A percentile compares a stretch with the other conserved stretches of the same genome.
These are phyloP conservation scores for Champsocephalus gunnari DNA, from an alignment of 2,797 vertebrate genomes.

Conservation along the genomic window DNA sequence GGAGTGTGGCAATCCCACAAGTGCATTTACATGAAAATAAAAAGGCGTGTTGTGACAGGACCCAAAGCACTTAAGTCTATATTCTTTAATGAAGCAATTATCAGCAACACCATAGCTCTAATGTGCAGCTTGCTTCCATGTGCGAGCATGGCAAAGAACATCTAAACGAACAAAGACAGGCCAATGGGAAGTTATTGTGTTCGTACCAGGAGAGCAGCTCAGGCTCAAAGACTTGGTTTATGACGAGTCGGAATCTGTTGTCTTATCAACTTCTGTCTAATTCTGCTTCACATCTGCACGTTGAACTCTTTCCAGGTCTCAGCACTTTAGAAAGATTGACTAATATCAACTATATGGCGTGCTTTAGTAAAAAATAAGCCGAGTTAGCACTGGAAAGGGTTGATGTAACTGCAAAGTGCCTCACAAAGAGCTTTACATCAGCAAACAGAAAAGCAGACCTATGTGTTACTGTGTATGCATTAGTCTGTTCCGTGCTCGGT, in stretches of 20 bases:
- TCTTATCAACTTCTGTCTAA: slow-evolving; percentile 12
- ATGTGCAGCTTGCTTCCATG: slow-evolving; percentile 10
- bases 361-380: slow-evolving; percentile 31
- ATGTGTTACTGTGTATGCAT: slow-evolving; percentile 33
- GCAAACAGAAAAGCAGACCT: slow-evolving; percentile 32
- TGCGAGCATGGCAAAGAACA: slow-evolving; percentile 11
- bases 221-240: slow-evolving; percentile 39
- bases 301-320: slow-evolving; percentile 8
- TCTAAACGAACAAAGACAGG: slow-evolving; percentile 25
- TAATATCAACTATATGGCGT: slow-evolving; percentile 15
- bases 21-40: slow-evolving; percentile 26
- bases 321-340: slow-evolving; percentile 17
- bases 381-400: slow-evolving; percentile 7
- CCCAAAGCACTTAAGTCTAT: not conserved
- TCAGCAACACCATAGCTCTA: slow-evolving; percentile 1
- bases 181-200: slow-evolving; percentile 18
- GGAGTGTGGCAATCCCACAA: slow-evolving; percentile 13
- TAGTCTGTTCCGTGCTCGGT: not conserved
- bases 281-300: slow-evolving; percentile 10
- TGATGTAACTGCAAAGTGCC: slow-evolving; percentile 18
- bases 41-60: slow-evolving; percentile 12
- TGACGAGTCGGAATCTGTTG: slow-evolving; percentile 9
- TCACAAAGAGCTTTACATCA: slow-evolving; percentile 29
- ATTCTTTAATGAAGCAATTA: slow-evolving; percentile 30
- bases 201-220: slow-evolving; percentile 30